phyloP scores from a whole-genome alignment of 2,888 invertebrate genomes.

The Cotesia congregata region DNA sequence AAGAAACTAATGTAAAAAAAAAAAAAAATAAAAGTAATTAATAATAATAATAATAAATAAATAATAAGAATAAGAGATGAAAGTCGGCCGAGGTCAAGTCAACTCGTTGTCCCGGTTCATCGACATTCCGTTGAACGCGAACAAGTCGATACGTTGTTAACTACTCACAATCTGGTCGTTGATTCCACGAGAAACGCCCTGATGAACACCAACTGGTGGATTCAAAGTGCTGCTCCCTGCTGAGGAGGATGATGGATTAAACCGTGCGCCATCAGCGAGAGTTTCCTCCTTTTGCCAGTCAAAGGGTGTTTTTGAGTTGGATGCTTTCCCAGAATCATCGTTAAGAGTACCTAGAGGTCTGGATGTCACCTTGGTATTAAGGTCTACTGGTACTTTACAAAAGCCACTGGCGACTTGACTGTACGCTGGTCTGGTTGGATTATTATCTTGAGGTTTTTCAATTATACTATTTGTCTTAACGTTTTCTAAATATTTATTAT shows the following conservation, averaged over 20 bases:
- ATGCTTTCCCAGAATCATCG: conserved; percentile 41
- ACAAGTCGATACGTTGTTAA: conserved; percentile 10
- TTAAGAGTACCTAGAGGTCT: conserved; percentile 59
- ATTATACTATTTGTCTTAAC: not conserved
- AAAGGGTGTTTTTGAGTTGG: conserved; percentile 25
- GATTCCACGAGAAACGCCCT: conserved; percentile 56
- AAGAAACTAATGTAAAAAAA: not conserved
- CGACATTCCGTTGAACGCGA: conserved; percentile 8
- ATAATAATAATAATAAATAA: not conserved
- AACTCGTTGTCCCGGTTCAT: conserved; percentile 18
- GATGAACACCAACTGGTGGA: conserved; percentile 48
- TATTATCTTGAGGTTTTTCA: not conserved
- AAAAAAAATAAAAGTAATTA: not conserved
- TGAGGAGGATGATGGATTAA: conserved; percentile 35
- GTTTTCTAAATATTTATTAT: not conserved
- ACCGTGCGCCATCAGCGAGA: conserved; percentile 31
- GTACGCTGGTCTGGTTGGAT: not conserved
- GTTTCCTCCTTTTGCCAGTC: conserved; percentile 3
- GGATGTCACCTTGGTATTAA: conserved; percentile 57
- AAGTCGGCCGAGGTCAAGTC: conserved; percentile 18
- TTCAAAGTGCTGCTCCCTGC: conserved; percentile 20
- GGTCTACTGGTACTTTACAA: not conserved
- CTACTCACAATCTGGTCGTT: conserved; percentile 64
- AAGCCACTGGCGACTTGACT: too few relatives aligned
- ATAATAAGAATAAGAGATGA: not conserved